These are phyloP conservation scores for Coenonympha arcania DNA, from an alignment of 2,888 invertebrate species.

Conservation along the genomic window DNA sequence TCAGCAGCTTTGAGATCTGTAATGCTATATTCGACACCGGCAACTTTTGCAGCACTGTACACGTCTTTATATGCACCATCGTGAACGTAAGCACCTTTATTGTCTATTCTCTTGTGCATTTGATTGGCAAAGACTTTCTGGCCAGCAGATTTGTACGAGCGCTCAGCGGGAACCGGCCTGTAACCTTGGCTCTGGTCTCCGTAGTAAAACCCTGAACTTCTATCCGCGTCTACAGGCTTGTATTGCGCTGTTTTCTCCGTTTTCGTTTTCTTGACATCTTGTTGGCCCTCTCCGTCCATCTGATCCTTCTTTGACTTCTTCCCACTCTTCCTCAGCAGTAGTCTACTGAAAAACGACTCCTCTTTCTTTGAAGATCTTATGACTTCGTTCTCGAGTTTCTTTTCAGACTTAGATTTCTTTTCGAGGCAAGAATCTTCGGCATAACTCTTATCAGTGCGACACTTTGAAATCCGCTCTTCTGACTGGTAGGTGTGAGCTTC, in stretches of 20 bases:
- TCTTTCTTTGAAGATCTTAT: conserved; percentile 70
- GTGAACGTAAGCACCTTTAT: conserved; percentile 67
- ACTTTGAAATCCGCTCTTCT: conserved; percentile 53
- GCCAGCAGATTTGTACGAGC: conserved; percentile 62
- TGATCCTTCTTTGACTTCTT: conserved; percentile 78
- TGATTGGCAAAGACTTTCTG: conserved; percentile 69
- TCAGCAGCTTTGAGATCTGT: conserved; percentile 70
- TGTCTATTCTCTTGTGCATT: conserved; percentile 69
- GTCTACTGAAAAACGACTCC: conserved; percentile 77
- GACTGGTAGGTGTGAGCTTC: conserved; percentile 46
- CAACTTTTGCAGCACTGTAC: conserved; percentile 63
- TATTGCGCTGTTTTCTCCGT: conserved; percentile 57
- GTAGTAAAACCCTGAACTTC: conserved; percentile 36
- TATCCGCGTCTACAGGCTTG: conserved; percentile 54
- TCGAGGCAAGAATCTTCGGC: conserved; percentile 67
- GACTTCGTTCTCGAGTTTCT: conserved; percentile 66
- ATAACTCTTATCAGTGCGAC: conserved; percentile 56
- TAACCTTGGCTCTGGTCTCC: conserved; percentile 45
- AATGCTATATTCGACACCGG: conserved; percentile 64
- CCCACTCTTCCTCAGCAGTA: conserved; percentile 80
- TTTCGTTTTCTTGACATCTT: conserved; percentile 59
- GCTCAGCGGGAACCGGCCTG: conserved; percentile 60
- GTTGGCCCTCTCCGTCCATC: conserved; percentile 56
- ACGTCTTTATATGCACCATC: conserved; percentile 68
- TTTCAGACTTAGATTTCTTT: conserved; percentile 67